These are phyloP conservation scores for Azorinus chamasolen DNA, from an alignment of 2,888 invertebrate species.

Conservation along the genomic window DNA sequence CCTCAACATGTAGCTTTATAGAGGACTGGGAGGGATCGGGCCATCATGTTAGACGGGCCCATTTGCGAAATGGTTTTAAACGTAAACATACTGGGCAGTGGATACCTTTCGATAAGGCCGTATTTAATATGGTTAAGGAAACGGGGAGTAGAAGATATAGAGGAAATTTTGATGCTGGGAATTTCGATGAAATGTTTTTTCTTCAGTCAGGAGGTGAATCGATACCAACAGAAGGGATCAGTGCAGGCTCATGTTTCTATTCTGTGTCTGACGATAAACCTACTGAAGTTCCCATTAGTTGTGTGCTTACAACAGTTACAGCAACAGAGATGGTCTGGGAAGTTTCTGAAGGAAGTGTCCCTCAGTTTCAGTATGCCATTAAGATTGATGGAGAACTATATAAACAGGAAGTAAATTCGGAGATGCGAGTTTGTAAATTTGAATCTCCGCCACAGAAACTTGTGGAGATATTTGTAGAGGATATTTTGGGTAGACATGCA, in stretches of 20 bases:
- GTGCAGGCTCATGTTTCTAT: constrained; percentile 25
- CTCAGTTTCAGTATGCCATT: constrained; percentile 67
- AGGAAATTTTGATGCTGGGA: constrained; percentile 58
- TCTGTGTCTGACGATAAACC: constrained; percentile 42
- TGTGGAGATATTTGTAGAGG: constrained; percentile 56
- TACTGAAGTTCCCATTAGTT: constrained; percentile 48
- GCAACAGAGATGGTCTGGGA: constrained; percentile 55
- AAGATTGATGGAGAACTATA: constrained; percentile 45
- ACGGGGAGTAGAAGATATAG: constrained; percentile 51
- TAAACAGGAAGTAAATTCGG: constrained; percentile 51
- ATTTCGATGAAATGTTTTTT: constrained; percentile 43
- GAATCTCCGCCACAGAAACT: constrained; percentile 28
- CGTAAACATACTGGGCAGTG: constrained; percentile 54
- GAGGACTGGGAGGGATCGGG: constrained; percentile 73
- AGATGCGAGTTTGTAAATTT: constrained; percentile 45
- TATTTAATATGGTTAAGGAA: constrained; percentile 63
- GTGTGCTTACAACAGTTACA: constrained; percentile 53
- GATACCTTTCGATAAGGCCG: constrained; percentile 61
- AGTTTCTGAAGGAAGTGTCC: constrained; percentile 58
- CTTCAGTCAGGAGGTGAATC: constrained; percentile 72
- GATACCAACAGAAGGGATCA: constrained; percentile 50
- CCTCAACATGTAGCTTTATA: constrained; percentile 65
- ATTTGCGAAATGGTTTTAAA: constrained; percentile 68
- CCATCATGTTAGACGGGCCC: constrained; percentile 56
- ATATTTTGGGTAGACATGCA: constrained; percentile 50